These are phyloP conservation scores for Steinernema carpocapsae DNA, from an alignment of 2,888 invertebrate species.

Conservation along the genomic window DNA sequence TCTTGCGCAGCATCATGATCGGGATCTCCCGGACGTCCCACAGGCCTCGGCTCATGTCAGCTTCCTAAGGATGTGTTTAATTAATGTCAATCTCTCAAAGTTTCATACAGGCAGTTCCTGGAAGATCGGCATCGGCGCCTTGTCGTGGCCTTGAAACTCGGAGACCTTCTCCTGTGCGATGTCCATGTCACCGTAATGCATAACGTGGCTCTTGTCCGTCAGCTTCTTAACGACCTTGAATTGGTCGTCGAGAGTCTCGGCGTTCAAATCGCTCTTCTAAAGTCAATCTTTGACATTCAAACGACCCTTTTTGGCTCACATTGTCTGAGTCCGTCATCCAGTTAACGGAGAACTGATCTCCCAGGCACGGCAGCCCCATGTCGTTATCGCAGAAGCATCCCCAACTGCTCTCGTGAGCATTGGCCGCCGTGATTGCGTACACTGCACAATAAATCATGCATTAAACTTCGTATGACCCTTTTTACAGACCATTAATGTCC, in stretches of 20 bases:
- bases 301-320: slow-evolving; percentile 57
- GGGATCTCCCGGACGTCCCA: slow-evolving; percentile 44
- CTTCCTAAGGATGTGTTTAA: not conserved
- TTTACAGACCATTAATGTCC: slow-evolving; percentile 71
- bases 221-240: slow-evolving; percentile 72
- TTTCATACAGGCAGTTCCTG: not conserved
- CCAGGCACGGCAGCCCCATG: slow-evolving; percentile 70
- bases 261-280: slow-evolving; percentile 71
- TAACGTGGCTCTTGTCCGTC: slow-evolving; percentile 75
- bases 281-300: slow-evolving; percentile 12
- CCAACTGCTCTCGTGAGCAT: slow-evolving; percentile 74
- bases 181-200: slow-evolving; percentile 73
- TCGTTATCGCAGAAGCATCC: slow-evolving; percentile 74
- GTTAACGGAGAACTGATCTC: slow-evolving; percentile 75
- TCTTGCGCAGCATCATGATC: slow-evolving; percentile 37
- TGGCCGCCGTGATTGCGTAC: slow-evolving; percentile 75
- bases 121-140: not conserved
- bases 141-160: slow-evolving; percentile 69
- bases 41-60: slow-evolving; percentile 36
- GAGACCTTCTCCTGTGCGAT: slow-evolving; percentile 65
- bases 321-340: slow-evolving; percentile 76
- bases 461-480: slow-evolving; percentile 36
- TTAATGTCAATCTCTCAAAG: not conserved
- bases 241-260: slow-evolving; percentile 73
- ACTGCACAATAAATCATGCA: slow-evolving; percentile 69